Percentiles rank a stretch among this genome's conserved stretches.
phyloP scores from a whole-genome alignment of 1,140 invertebrate species.

The Musca vetustissima region DNA sequence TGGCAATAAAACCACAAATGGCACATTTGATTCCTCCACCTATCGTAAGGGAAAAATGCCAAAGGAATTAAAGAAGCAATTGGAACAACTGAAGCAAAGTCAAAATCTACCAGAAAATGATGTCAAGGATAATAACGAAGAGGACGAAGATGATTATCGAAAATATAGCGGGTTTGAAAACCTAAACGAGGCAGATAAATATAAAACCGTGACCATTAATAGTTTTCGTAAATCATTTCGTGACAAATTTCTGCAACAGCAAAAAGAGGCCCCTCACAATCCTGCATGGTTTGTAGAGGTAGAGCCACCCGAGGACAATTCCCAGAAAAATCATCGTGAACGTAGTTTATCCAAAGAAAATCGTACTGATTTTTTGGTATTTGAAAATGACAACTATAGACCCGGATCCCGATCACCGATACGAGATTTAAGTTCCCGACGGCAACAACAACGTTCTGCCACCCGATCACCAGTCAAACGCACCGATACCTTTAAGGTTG shows the following conservation, averaged over 20 bases:
- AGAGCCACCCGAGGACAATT: constrained; percentile 36
- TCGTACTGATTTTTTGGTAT: constrained; percentile 48
- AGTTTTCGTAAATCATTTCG: constrained; percentile 54
- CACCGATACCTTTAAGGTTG: constrained; percentile 49
- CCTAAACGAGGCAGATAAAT: constrained; percentile 41
- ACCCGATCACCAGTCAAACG: constrained; percentile 52
- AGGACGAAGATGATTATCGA: constrained; percentile 32
- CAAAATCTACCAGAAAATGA: constrained; percentile 28
- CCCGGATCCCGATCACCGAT: constrained; percentile 49
- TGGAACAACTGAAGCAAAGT: constrained; percentile 47
- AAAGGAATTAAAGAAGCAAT: constrained; percentile 42
- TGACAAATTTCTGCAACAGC: constrained; percentile 47
- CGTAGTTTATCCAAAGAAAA: constrained; percentile 40
- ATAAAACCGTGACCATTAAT: constrained; percentile 50
- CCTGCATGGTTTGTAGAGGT: constrained; percentile 53
- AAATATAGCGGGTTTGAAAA: neutral
- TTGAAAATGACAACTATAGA: constrained; percentile 52
- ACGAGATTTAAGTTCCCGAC: constrained; percentile 27
- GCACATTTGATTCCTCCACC: constrained; percentile 46
- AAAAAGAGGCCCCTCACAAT: constrained; percentile 48
- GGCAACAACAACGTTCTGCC: constrained; percentile 37
- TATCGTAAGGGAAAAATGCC: constrained; percentile 48
- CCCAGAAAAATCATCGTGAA: neutral
- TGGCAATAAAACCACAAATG: neutral
- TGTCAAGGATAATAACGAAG: constrained; percentile 32